Base-by-base conservation (phyloP, 2,113 vertebrate genomes). In the Meleagris gallopavo region DNA sequence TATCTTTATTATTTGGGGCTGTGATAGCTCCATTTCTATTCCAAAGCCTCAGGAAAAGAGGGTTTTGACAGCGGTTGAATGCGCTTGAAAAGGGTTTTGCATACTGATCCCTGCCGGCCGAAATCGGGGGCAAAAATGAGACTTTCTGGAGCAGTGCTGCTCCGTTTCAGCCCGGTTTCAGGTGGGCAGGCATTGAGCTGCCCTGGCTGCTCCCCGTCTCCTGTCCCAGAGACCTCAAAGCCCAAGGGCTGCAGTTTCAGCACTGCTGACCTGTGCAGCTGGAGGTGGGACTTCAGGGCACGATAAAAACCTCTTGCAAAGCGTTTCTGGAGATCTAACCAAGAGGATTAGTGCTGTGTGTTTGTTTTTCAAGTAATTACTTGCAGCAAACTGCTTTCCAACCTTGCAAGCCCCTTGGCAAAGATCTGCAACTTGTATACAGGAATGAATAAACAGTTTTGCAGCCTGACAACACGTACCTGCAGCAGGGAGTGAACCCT, bases 81-180 rank as follows among this genome's bases (percentile, higher is more conserved):
- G 15, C 29, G 5, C 55, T 46, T 12, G 10, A 30, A 4, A 45
- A 10, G 22, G 41, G n/a, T 12, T 3, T 54, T 16, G 3, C 65
- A 5, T 4, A 2, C 50, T 20, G 58, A n/a, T 36, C 62, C 34
- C 79, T 34, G 64, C 38, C 66, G 4, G 43, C 21, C 19, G 20
- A 72, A 71, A 52, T 29, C 11, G 27, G 55, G 46, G 40, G 30
- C 2, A 1, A 50, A 84, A 71, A 13, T 2, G 65, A 82, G 60
- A 55, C 19, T 57, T 57, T 57, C 6, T 24, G 20, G 43, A 57
- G 10, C 8, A 1, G 27, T 48, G 45, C 40, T 79, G 62, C 66
- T 10, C 22, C 58, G 30, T 12, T 0, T 41, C 60, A 13, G 18
- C 1, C 57, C 22, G 5, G 0, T 36, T 52, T 11, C 32, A 16